These are phyloP conservation scores for Otus sunia DNA, from an alignment of 2,113 vertebrate species.

Conservation along the genomic window DNA sequence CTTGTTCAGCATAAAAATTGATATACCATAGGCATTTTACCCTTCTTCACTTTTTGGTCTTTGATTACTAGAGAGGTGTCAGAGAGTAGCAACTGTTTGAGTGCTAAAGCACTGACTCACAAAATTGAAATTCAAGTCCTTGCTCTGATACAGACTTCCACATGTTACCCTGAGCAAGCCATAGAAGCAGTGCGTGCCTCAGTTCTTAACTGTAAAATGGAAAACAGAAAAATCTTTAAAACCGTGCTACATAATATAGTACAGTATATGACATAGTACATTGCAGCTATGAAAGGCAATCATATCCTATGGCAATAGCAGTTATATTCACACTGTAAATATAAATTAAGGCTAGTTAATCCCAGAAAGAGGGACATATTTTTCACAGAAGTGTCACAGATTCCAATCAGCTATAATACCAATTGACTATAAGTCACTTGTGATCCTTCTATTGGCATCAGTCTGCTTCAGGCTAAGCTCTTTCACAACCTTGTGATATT, in stretches of 20 bases:
- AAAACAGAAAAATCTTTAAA: constrained; percentile 57
- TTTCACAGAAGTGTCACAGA: constrained; percentile 41
- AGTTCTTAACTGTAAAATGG: constrained; percentile 25
- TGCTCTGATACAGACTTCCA: constrained; percentile 36
- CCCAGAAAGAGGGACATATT: constrained; percentile 9
- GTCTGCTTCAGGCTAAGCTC: constrained; percentile 40
- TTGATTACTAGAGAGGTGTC: constrained; percentile 16
- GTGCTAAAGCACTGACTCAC: constrained; percentile 29
- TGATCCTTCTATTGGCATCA: constrained; percentile 37
- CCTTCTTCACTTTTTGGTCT: constrained; percentile 22
- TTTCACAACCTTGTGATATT: constrained; percentile 29
- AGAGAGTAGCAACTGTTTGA: constrained; percentile 1
- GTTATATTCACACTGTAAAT: constrained; percentile 35
- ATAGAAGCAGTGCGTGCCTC: not conserved
- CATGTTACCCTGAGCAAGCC: constrained; percentile 13
- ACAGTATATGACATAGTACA: constrained; percentile 5
- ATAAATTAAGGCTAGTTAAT: constrained; percentile 55
- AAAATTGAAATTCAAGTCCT: constrained; percentile 45
- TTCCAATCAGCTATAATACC: constrained; percentile 40
- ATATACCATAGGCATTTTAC: not conserved
- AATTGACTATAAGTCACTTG: constrained; percentile 54
- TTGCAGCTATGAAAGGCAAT: not conserved
- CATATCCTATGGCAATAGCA: constrained; percentile 17
- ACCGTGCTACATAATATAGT: not conserved
- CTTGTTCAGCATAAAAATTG: not conserved